phyloP scores from a whole-genome alignment of 2,888 invertebrate species.

The Caenorhabditis imperialis region DNA sequence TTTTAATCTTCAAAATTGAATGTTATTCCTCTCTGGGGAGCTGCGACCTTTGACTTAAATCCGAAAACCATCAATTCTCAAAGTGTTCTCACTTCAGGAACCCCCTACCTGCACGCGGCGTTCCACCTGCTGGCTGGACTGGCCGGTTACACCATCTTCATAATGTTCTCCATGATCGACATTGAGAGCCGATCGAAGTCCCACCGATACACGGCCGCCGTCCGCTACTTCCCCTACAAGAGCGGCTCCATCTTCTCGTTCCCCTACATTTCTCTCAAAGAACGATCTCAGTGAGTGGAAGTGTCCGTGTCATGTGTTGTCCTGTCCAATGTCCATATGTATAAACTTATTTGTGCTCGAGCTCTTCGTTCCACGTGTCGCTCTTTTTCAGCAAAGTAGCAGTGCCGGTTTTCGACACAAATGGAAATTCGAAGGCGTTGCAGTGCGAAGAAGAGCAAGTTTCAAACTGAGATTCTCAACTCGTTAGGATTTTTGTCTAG shows the following conservation, averaged over 20 bases:
- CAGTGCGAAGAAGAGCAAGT: not conserved
- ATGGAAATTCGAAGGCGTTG: constrained; percentile 26
- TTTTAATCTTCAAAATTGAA: no score
- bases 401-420: constrained; percentile 30
- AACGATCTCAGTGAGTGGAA: constrained; percentile 54
- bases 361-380: not conserved
- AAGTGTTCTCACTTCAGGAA: no score
- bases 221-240: constrained; percentile 68
- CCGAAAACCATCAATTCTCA: no score
- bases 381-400: constrained; percentile 30
- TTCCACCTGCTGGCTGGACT: constrained; percentile 75
- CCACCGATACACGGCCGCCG: constrained; percentile 69
- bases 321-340: constrained; percentile 12
- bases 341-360: not conserved
- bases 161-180: constrained; percentile 76
- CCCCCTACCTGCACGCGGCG: constrained; percentile 75
- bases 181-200: constrained; percentile 66
- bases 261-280: constrained; percentile 65
- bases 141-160: constrained; percentile 75
- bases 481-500: constrained; percentile 6
- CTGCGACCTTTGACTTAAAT: no score
- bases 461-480: not conserved
- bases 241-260: constrained; percentile 65
- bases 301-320: constrained; percentile 1
- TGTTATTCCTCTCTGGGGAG: no score